Percentiles rank a stretch among this genome's conserved stretches.
Evolutionary conservation across 1,140 invertebrate genomes (phyloP).

Genomic region (Wasmannia auropunctata): DNA sequence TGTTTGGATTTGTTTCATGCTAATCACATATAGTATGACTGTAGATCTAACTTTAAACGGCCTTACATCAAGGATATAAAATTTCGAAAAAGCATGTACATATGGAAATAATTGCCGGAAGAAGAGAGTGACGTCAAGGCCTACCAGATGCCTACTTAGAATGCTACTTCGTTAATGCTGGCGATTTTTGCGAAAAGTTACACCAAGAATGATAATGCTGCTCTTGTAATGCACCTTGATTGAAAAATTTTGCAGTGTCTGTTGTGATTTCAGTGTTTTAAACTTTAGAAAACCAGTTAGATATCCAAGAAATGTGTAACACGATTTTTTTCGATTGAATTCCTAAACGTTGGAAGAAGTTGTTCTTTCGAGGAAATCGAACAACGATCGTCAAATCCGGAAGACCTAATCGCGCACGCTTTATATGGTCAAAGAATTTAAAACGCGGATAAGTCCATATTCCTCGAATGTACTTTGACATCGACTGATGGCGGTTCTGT

Average conservation of each 20-base stretch:
- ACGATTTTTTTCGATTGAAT: constrained; percentile 30
- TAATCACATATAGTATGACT: not conserved
- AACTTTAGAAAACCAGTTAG: not conserved
- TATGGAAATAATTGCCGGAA: constrained; percentile 47
- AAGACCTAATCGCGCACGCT: not conserved
- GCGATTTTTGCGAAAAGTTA: not conserved
- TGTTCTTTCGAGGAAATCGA: not conserved
- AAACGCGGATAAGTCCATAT: not conserved
- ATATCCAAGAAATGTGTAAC: not conserved
- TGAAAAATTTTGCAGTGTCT: not conserved
- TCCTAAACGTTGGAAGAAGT: constrained; percentile 1
- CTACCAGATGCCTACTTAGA: constrained; percentile 13
- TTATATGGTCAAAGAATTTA: not conserved
- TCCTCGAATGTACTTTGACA: constrained; percentile 3
- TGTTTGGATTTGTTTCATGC: not conserved
- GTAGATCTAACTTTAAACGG: not conserved
- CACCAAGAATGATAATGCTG: not conserved
- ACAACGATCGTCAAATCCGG: constrained; percentile 17
- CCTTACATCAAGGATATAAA: not conserved
- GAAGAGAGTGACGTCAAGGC: constrained; percentile 50
- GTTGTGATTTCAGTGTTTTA: not conserved
- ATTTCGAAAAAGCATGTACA: not conserved
- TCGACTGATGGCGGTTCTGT: not conserved
- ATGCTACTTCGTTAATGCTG: not conserved
- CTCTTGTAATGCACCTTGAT: not conserved